These are phyloP conservation scores for Pomacea maculata DNA, from an alignment of 1,140 invertebrate genomes.

Conservation along the genomic window DNA sequence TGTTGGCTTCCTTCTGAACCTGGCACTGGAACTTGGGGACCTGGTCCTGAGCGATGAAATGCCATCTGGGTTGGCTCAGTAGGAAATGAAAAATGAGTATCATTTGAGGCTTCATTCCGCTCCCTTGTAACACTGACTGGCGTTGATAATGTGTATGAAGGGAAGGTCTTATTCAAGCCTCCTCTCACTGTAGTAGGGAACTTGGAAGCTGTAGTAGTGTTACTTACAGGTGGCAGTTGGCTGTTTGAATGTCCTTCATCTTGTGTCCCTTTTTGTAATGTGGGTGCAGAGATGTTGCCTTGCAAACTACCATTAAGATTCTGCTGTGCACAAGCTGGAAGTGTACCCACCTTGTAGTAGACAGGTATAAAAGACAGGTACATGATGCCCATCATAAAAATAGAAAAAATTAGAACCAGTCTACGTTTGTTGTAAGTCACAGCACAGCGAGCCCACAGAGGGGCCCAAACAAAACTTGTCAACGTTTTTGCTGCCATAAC, in stretches of 20 bases:
- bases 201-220: too few relatives aligned
- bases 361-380: constrained; percentile 51
- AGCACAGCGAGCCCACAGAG: constrained; percentile 58
- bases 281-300: background rate
- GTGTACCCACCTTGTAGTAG: constrained; percentile 25
- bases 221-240: too few relatives aligned
- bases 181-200: too few relatives aligned
- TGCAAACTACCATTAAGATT: background rate
- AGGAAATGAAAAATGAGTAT: too few relatives aligned
- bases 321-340: background rate
- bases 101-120: too few relatives aligned
- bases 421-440: constrained; percentile 48
- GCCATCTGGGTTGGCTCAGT: too few relatives aligned
- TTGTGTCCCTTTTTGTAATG: background rate
- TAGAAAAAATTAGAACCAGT: constrained; percentile 51
- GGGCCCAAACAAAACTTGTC: constrained; percentile 56
- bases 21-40: background rate
- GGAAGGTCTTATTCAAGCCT: too few relatives aligned
- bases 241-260: too few relatives aligned
- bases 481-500: constrained; percentile 56
- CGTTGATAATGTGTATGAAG: too few relatives aligned
- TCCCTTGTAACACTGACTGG: too few relatives aligned
- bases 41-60: too few relatives aligned
- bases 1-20: background rate
- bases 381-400: constrained; percentile 54